Evolutionary conservation across 2,113 vertebrate species (phyloP).

Genomic region (Gavia stellata): DNA sequence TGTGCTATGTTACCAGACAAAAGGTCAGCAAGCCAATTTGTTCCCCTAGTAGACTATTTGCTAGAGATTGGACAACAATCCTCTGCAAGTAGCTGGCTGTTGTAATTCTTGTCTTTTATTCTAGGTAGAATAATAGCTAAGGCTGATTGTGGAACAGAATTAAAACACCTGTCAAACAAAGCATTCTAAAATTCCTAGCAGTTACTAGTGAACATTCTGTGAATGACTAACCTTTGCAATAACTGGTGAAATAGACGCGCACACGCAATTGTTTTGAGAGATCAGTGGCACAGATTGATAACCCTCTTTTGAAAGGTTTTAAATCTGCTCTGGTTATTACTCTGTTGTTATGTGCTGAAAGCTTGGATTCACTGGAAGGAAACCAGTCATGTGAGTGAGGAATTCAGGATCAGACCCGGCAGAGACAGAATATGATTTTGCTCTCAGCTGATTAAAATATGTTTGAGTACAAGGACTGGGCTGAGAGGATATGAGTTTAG

Average conservation of each 20-base stretch:
- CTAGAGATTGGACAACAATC: constrained; percentile 2
- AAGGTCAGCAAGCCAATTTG: constrained; percentile 66
- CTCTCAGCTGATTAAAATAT: constrained; percentile 18
- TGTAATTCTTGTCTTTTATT: background rate
- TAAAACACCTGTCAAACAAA: background rate
- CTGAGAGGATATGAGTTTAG: background rate
- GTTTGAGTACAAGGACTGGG: background rate
- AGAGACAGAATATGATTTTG: constrained; percentile 1
- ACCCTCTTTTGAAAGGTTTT: background rate
- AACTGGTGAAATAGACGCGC: background rate
- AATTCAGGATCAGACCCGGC: background rate
- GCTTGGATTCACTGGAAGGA: background rate
- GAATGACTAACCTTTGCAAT: background rate
- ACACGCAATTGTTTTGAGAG: background rate
- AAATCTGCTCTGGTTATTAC: constrained; percentile 11
- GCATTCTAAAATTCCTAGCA: background rate
- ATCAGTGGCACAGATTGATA: background rate
- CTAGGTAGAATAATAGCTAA: background rate
- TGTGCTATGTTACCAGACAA: constrained; percentile 48
- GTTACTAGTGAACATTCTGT: background rate
- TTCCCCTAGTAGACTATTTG: constrained; percentile 42
- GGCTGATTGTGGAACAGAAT: background rate
- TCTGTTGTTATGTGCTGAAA: background rate
- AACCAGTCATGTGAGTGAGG: background rate
- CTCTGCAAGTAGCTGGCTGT: background rate